phyloP scores from a whole-genome alignment of 2,888 invertebrate genomes.

The Tethea ocularis region DNA sequence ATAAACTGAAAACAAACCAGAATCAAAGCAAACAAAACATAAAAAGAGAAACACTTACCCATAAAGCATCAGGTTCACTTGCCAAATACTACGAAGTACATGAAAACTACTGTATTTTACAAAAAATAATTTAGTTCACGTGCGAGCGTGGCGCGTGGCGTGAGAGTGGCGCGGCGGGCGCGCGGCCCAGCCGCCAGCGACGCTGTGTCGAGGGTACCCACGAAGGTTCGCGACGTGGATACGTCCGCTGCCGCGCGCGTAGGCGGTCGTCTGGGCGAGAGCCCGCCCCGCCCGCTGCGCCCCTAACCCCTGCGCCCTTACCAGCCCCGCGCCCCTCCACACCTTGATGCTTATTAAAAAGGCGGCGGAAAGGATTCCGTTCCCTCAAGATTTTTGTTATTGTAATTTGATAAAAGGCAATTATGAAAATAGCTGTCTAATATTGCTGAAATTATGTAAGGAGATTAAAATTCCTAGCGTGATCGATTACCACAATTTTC shows the following conservation, averaged over 20 bases:
- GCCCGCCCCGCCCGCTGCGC: slow-evolving; percentile 33
- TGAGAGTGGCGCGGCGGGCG: slow-evolving; percentile 56
- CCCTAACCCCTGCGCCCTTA: slow-evolving; percentile 13
- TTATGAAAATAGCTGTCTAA: no score
- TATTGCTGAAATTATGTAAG: no score
- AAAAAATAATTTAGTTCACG: slow-evolving; percentile 14
- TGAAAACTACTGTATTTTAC: not conserved
- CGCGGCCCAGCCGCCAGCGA: slow-evolving; percentile 83
- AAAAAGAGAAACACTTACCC: not conserved
- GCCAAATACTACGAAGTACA: not conserved
- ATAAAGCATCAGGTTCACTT: not conserved
- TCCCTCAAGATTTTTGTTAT: not conserved
- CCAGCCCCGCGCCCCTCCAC: slow-evolving; percentile 27
- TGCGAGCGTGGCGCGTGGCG: slow-evolving; percentile 14
- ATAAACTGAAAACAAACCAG: not conserved
- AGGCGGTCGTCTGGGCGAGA: slow-evolving; percentile 48
- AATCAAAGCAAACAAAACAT: no score
- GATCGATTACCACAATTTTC: no score
- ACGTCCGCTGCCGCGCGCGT: slow-evolving; percentile 76
- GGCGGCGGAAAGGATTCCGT: slow-evolving; percentile 41
- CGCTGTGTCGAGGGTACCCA: slow-evolving; percentile 68
- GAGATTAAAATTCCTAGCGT: no score
- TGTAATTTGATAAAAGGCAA: not conserved
- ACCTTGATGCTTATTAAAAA: slow-evolving; percentile 53
- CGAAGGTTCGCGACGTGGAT: slow-evolving; percentile 64